These are phyloP conservation scores for Amiota minor DNA, from an alignment of 2,888 invertebrate genomes.

Conservation along the genomic window DNA sequence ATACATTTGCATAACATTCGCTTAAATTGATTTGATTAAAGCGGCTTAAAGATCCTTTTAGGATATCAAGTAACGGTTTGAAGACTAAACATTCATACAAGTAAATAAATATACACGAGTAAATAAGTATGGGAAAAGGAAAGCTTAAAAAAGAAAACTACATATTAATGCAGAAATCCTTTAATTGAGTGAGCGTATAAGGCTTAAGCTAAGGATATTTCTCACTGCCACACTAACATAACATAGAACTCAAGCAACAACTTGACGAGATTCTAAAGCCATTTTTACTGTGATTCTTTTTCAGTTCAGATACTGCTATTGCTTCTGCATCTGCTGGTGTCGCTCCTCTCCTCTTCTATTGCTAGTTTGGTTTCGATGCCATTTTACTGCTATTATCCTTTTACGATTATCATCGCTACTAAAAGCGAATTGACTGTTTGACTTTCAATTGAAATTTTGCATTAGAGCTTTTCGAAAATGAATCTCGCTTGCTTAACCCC, in stretches of 20 bases:
- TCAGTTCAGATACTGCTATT: neutral
- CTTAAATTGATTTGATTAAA: constrained; percentile 20
- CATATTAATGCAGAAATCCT: constrained; percentile 52
- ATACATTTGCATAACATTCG: neutral
- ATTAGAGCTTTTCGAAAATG: constrained; percentile 32
- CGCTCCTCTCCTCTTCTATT: neutral
- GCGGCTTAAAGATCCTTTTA: constrained; percentile 11
- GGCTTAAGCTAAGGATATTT: constrained; percentile 38
- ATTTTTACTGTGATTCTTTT: neutral
- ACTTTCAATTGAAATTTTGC: constrained; percentile 68
- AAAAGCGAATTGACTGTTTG: constrained; percentile 67
- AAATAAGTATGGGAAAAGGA: no score
- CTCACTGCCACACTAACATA: neutral
- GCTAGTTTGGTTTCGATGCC: constrained; percentile 54
- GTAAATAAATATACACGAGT: no score
- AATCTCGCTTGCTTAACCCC: constrained; percentile 17
- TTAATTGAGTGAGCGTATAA: constrained; percentile 61
- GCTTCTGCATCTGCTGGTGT: neutral
- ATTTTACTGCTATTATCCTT: constrained; percentile 67
- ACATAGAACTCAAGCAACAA: no score
- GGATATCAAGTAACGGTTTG: neutral
- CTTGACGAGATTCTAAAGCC: no score
- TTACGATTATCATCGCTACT: constrained; percentile 63
- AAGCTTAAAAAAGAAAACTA: constrained; percentile 15
- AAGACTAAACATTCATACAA: no score